Percentiles rank a stretch among this genome's conserved stretches.
Conservation (phyloP, 2,797 vertebrate genomes). For the Furcifer pardalis region DNA sequence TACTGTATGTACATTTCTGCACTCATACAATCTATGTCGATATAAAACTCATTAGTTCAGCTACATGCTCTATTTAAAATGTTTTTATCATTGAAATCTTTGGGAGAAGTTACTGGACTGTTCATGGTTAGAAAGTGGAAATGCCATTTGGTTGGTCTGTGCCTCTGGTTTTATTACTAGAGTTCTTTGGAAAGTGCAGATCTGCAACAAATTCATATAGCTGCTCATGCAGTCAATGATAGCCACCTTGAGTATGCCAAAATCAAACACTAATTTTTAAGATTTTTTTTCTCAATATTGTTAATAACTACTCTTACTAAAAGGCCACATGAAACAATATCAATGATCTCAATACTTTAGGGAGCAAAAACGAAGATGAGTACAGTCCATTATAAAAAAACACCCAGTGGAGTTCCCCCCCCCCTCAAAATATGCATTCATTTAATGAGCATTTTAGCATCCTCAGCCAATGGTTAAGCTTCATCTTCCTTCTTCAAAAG, state of each 20-base stretch:
- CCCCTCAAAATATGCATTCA: not conserved
- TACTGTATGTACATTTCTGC: too few species aligned
- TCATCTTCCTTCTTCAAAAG: not conserved
- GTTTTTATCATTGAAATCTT: not conserved
- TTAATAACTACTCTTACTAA: not conserved
- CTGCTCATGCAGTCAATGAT: not conserved
- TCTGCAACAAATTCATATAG: not conserved
- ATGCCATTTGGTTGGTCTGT: not conserved
- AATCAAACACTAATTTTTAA: not conserved
- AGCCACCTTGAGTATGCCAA: not conserved
- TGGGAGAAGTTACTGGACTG: not conserved
- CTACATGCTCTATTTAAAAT: too few species aligned
- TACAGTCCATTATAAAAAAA: not conserved
- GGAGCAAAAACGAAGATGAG: not conserved
- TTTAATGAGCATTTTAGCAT: not conserved
- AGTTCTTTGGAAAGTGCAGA: not conserved
- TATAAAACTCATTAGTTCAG: too few species aligned
- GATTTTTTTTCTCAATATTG: too few species aligned
- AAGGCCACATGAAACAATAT: not conserved
- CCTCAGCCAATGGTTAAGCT: not conserved
- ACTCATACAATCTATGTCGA: too few species aligned
- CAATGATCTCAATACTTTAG: not conserved
- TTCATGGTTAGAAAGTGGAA: not conserved
- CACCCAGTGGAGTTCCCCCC: not conserved
- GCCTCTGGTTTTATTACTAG: not conserved